Percentiles rank a stretch among this genome's conserved stretches.
These are phyloP conservation scores for Dasypus novemcinctus DNA, from an alignment of 2,113 vertebrate genomes.

Conservation along the genomic window DNA sequence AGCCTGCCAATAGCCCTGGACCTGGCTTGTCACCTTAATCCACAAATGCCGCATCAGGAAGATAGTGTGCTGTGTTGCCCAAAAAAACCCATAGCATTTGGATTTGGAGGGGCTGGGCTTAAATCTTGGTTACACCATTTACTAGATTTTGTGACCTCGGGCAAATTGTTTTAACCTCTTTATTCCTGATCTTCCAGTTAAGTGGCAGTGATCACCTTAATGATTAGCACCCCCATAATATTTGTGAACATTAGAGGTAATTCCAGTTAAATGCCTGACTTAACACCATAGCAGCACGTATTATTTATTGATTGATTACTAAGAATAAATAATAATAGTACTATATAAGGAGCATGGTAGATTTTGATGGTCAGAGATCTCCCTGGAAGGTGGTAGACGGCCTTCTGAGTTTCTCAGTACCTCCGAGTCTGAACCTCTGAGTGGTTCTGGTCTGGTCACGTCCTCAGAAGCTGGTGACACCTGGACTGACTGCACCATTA, in stretches of 20 bases:
- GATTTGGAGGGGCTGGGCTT: neutral
- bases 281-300: fast-evolving
- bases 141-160: neutral
- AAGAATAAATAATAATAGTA: fast-evolving
- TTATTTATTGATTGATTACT: fast-evolving
- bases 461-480: neutral
- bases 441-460: neutral
- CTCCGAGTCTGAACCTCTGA: neutral
- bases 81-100: neutral
- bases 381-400: neutral
- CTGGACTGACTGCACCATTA: neutral
- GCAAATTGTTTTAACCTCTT: neutral
- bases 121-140: too few relatives aligned
- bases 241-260: too few relatives aligned
- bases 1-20: too few relatives aligned
- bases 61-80: fast-evolving
- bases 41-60: neutral
- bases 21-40: neutral
- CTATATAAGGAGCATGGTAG: neutral
- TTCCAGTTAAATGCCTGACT: neutral
- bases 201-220: fast-evolving
- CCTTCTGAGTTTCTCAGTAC: neutral
- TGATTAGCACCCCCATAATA: neutral
- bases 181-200: neutral
- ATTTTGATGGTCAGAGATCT: neutral